These are phyloP conservation scores for Aphis craccivora DNA, from an alignment of 1,140 invertebrate genomes.

Conservation along the genomic window DNA sequence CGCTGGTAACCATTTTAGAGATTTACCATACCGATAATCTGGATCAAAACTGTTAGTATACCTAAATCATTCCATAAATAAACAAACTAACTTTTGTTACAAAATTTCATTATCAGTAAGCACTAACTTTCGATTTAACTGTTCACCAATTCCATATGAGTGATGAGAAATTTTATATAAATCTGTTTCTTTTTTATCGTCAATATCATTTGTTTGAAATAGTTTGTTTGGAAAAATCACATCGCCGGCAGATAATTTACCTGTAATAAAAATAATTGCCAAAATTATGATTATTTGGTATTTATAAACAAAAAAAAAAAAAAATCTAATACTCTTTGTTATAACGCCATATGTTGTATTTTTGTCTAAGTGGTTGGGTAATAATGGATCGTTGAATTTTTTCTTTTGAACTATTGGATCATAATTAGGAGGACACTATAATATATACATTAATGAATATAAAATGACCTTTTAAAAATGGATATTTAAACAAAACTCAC, in stretches of 20 bases:
- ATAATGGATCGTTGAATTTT: not conserved
- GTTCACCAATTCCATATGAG: not conserved
- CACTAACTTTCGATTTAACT: constrained; percentile 24
- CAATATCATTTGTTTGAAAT: not conserved
- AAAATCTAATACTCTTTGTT: not conserved
- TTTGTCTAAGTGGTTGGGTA: not conserved
- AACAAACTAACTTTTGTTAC: not conserved
- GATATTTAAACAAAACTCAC: not conserved
- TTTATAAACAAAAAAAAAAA: not conserved
- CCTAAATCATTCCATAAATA: not conserved
- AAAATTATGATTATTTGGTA: not conserved
- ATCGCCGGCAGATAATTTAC: not conserved
- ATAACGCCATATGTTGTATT: not conserved
- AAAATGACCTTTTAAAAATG: not conserved
- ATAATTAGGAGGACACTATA: not conserved
- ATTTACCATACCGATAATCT: not conserved
- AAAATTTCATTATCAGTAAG: not conserved
- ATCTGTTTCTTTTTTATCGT: not conserved
- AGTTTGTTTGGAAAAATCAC: not conserved
- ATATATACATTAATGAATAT: not conserved
- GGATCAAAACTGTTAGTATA: constrained; percentile 8
- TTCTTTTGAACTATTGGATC: not conserved
- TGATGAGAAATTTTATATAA: constrained; percentile 6
- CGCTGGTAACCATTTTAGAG: not conserved
- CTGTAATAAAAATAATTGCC: not conserved